Conservation (phyloP, 1,140 invertebrate genomes). For the Drosophila nasuta region DNA sequence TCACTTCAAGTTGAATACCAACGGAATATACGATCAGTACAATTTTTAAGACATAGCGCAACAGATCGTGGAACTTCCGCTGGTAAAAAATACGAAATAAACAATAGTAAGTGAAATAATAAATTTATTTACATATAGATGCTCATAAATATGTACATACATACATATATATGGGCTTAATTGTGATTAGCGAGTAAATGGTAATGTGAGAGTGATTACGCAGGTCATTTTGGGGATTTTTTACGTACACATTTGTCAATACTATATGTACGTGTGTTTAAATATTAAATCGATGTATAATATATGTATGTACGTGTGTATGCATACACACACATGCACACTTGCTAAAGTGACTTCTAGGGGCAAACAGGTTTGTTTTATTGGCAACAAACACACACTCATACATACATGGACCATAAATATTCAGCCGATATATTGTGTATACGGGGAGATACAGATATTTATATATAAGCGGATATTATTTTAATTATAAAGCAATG, state of each 20-base stretch:
- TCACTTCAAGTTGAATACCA: conserved; percentile 24
- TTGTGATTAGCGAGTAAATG: conserved; percentile 15
- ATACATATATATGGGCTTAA: neutral
- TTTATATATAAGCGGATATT: neutral
- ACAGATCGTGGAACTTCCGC: conserved; percentile 7
- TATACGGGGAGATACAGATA: neutral
- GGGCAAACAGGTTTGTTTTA: conserved; percentile 22
- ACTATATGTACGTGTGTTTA: neutral
- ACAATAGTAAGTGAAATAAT: conserved; percentile 24
- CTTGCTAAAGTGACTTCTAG: conserved; percentile 5
- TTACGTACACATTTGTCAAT: neutral
- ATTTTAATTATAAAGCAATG: neutral
- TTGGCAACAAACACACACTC: conserved; percentile 6
- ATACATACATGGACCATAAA: neutral
- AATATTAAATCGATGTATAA: conserved; percentile 6
- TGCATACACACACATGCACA: neutral
- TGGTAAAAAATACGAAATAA: conserved; percentile 5
- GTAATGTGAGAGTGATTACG: conserved; percentile 6
- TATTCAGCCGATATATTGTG: conserved; percentile 8
- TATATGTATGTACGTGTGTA: conserved; percentile 6
- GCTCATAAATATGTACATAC: neutral
- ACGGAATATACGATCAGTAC: conserved; percentile 24
- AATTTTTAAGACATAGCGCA: conserved; percentile 14
- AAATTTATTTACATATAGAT: neutral
- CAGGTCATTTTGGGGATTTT: conserved; percentile 15